These are phyloP conservation scores for Rotaria socialis DNA, from an alignment of 2,888 invertebrate species.

Conservation along the genomic window DNA sequence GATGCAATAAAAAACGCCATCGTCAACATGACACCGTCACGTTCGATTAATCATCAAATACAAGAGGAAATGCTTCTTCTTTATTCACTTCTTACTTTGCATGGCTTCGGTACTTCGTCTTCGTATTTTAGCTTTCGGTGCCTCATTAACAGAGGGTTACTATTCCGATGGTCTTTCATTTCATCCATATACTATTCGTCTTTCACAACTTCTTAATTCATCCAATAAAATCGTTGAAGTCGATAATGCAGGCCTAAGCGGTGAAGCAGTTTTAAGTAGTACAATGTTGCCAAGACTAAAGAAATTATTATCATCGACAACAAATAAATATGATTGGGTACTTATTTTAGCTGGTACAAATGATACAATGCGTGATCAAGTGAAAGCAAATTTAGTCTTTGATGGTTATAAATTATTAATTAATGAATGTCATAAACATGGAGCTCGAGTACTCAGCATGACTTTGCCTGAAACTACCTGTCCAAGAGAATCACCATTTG, in stretches of 20 bases:
- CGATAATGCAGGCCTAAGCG: background rate
- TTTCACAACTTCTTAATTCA: background rate
- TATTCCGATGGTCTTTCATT: background rate
- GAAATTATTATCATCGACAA: background rate
- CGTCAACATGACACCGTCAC: too few species aligned
- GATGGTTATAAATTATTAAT: background rate
- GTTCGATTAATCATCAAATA: too few species aligned
- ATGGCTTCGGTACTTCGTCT: background rate
- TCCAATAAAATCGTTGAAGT: background rate
- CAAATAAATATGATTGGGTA: background rate
- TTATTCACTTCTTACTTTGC: too few species aligned
- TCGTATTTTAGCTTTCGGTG: background rate
- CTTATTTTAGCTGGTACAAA: background rate
- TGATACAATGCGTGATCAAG: background rate
- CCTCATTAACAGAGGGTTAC: background rate
- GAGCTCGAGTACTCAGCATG: background rate
- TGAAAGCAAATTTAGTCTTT: background rate
- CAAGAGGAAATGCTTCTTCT: too few species aligned
- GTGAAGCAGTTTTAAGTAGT: background rate
- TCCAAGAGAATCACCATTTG: background rate
- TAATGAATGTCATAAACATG: conserved; percentile 1
- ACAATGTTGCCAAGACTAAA: background rate
- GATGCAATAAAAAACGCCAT: too few species aligned
- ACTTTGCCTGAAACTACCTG: background rate
- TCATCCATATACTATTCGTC: background rate